Conservation (phyloP, 2,888 invertebrate species). For the Kryphioiulus occultus region DNA sequence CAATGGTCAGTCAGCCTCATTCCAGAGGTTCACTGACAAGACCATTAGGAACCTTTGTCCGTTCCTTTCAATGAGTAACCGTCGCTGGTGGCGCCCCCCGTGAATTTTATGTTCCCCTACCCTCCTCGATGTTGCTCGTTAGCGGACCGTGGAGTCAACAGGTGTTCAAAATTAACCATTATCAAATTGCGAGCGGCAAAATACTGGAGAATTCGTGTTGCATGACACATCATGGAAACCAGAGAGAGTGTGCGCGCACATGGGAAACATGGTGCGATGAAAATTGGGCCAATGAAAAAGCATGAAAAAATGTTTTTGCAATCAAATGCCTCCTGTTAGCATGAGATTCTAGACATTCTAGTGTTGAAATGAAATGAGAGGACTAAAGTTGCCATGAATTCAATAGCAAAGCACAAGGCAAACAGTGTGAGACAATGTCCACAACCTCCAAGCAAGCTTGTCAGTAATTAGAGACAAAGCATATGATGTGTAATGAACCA, state of each 20-base stretch:
- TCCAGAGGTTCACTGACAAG: neutral
- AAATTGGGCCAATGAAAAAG: conserved; percentile 23
- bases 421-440: too few species aligned
- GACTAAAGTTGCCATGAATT: too few species aligned
- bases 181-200: neutral
- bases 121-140: neutral
- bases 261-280: neutral
- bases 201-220: neutral
- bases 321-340: too few species aligned
- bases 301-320: too few species aligned
- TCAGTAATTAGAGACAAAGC: too few species aligned
- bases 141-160: neutral
- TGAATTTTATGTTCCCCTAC: neutral
- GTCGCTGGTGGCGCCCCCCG: neutral
- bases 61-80: neutral
- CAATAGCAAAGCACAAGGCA: too few species aligned
- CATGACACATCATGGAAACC: neutral
- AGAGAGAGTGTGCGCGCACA: neutral
- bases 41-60: conserved; percentile 17
- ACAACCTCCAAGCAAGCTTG: too few species aligned
- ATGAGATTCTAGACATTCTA: too few species aligned
- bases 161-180: conserved; percentile 20
- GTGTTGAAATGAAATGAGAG: too few species aligned
- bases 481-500: too few species aligned
- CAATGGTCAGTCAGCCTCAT: conserved; percentile 14